Conservation (phyloP, 37 sponge, comb jelly and placozoan genomes). For the Haliclona indistincta region DNA sequence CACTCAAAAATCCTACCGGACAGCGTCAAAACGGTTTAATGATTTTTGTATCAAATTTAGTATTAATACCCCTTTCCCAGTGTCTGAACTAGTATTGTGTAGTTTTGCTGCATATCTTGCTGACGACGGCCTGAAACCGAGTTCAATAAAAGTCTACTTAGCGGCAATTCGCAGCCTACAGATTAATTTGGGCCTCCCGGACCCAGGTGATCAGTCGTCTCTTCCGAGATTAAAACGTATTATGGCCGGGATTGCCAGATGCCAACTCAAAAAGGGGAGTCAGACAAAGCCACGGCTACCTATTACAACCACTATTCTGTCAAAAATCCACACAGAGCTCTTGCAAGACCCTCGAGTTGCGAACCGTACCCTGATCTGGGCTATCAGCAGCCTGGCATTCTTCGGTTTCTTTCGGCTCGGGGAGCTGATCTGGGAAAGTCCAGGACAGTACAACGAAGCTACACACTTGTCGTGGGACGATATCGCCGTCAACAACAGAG, state of each 20-base stretch:
- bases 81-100: conserved; percentile 2
- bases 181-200: conserved; percentile 11
- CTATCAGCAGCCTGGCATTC: conserved; percentile 2
- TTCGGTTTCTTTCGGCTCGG: conserved; percentile 33
- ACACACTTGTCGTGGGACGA: no score
- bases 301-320: conserved; percentile 3
- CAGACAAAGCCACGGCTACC: conserved; percentile 6
- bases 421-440: conserved; percentile 7
- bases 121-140: neutral
- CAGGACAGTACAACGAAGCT: no score
- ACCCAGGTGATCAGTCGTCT: conserved; percentile 4
- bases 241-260: neutral
- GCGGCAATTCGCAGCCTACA: conserved; percentile 2
- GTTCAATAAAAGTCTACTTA: conserved; percentile 3
- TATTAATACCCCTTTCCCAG: conserved; percentile 9
- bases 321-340: neutral
- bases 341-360: neutral
- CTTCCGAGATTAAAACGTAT: conserved; percentile 2
- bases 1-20: neutral
- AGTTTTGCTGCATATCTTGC: conserved; percentile 8
- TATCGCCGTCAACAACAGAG: no score
- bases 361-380: neutral
- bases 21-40: conserved; percentile 30
- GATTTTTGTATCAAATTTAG: conserved; percentile 13
- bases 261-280: neutral